These are phyloP conservation scores for Proteles cristata DNA, from an alignment of 2,113 vertebrate species.

Conservation along the genomic window DNA sequence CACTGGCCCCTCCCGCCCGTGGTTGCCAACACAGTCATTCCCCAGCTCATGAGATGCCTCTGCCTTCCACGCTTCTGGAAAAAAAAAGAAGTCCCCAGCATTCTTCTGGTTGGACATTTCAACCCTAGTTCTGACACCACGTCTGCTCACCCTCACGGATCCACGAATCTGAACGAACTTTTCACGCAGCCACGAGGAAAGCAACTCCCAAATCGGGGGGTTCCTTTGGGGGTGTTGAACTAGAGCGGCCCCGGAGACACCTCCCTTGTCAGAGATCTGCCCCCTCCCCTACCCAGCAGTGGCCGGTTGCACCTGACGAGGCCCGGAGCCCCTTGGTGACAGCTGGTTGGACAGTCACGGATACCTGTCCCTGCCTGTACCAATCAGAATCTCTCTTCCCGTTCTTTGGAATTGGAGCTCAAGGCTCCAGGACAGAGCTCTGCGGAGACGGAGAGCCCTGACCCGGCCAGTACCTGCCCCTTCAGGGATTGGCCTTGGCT, in stretches of 20 bases:
- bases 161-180: background rate
- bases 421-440: background rate
- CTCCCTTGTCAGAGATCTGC: background rate
- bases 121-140: background rate
- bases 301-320: background rate
- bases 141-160: background rate
- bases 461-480: too few species aligned
- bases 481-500: background rate
- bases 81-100: background rate
- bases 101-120: background rate
- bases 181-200: background rate
- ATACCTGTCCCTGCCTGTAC: background rate
- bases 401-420: background rate
- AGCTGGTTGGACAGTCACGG: background rate
- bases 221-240: too few species aligned
- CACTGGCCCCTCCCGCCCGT: accelerated
- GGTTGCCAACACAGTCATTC: background rate
- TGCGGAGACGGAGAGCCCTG: background rate
- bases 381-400: background rate
- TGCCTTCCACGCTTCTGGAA: accelerated
- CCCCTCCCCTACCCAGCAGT: background rate
- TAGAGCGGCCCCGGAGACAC: background rate
- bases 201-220: background rate
- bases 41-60: background rate
- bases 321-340: accelerated